phyloP scores from a whole-genome alignment of 2,113 vertebrate genomes.

The Cercocebus atys region DNA sequence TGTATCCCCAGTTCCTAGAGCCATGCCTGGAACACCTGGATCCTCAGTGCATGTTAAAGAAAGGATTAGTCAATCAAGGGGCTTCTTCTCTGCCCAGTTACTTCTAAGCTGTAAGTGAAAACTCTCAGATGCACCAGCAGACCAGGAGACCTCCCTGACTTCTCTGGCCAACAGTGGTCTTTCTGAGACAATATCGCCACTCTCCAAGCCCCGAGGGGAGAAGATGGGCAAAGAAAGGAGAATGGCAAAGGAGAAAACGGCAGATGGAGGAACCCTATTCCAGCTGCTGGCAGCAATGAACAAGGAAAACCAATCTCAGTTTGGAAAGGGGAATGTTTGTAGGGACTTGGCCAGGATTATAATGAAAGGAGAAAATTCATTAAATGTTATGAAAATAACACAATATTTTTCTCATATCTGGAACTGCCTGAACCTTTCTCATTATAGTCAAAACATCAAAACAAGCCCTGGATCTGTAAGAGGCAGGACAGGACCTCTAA shows the following conservation, averaged over 20 bases:
- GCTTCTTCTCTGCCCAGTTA: not conserved
- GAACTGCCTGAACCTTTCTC: not conserved
- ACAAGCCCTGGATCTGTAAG: not conserved
- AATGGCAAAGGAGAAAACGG: not conserved
- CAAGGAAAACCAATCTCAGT: slow-evolving; percentile 51
- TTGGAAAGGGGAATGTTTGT: slow-evolving; percentile 47
- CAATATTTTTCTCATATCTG: not conserved
- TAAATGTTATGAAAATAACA: slow-evolving; percentile 60
- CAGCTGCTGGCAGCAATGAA: slow-evolving; percentile 38
- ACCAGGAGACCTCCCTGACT: not conserved
- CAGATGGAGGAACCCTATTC: slow-evolving; percentile 40
- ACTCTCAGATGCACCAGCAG: not conserved
- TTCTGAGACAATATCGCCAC: not conserved
- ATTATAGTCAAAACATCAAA: not conserved
- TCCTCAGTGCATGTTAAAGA: not conserved
- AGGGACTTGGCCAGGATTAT: slow-evolving; percentile 51
- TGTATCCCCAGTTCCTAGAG: not conserved
- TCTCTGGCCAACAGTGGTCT: not conserved
- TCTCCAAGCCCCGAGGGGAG: not conserved
- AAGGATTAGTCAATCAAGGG: not conserved
- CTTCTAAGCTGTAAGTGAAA: not conserved
- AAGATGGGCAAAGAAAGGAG: not conserved
- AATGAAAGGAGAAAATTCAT: slow-evolving; percentile 43
- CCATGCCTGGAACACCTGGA: not conserved
- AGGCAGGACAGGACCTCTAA: not conserved